Evolutionary conservation across 2,113 vertebrate species (phyloP).

Genomic region (Pavo muticus): DNA sequence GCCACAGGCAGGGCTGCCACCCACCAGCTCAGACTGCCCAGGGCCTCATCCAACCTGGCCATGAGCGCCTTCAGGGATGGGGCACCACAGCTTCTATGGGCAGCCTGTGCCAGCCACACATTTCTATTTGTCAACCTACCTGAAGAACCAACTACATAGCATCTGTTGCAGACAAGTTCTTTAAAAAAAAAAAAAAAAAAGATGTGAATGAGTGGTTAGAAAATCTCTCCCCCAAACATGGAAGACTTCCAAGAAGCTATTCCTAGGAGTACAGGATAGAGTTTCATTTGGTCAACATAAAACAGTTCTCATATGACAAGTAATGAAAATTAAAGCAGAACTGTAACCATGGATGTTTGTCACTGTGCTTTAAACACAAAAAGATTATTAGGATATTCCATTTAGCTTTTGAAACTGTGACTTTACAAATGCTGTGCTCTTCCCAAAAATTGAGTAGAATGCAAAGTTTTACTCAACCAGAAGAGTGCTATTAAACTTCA

Average conservation of each 20-base stretch:
- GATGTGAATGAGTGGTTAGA: neutral
- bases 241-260: neutral
- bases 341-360: neutral
- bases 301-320: neutral
- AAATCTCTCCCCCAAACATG: neutral
- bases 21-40: no score
- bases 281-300: neutral
- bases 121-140: neutral
- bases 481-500: neutral
- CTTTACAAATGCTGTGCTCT: neutral
- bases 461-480: neutral
- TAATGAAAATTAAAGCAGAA: slow-evolving; percentile 31
- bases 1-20: no score
- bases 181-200: neutral
- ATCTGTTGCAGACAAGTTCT: neutral
- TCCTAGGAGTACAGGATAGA: neutral
- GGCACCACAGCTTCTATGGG: no score
- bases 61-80: no score
- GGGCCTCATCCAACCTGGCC: no score
- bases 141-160: neutral
- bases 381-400: neutral
- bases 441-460: slow-evolving; percentile 27
- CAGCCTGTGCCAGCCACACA: neutral
- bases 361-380: neutral
- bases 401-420: slow-evolving; percentile 3